Evolutionary conservation across 2,888 invertebrate species (phyloP), one percentile per base, ranked within the genome.

Genomic region (Tetheella fluctuosa): DNA sequence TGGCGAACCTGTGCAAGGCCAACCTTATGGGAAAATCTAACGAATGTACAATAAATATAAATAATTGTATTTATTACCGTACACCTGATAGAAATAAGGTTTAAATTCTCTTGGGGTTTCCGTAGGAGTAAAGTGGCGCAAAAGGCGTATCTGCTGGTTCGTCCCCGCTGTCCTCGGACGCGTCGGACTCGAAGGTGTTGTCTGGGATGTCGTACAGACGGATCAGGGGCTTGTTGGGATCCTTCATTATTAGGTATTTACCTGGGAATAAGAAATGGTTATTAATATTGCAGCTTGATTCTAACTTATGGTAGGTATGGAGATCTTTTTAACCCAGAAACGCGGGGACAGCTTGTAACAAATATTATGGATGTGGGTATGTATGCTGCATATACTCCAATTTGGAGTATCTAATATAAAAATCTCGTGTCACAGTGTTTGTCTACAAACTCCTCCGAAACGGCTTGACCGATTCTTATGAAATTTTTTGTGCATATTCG

Each of bases 141-240:
- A 93, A 93, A 30, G 93, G 90, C 10, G 91, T 91, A 71, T 93
- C 93, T 0, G 85, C 89, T 52, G 83, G 93, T 59, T 93, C 97
- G 72, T 97, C 97, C 15, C 97, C 97, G 57, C 96, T 96, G 63
- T 97, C 97, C 57, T 97, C 97, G 10, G 98, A 98, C n/a, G 97
- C 98, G 85, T 99, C 99, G 52, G 98, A 98, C 83, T 99, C 99
- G 91, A 99, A 99, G 0, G 99, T 98, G 86, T 98, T 98, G 88
- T 99, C 99, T 58, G 99, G 99, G 84, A 99, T 98, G 89, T 99
- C 98, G 88, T 99, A 99, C 73, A 99, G 94, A 71, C 99, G 97
- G 76, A 99, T 98, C 94, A 99, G 96, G 0, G 98, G 98, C 96
- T 99, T 99, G 93, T 99, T 99, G 4, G 99, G 99, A 90, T 99